These are phyloP conservation scores for Meteorus colon DNA, from an alignment of 2,888 invertebrate species.

Conservation along the genomic window DNA sequence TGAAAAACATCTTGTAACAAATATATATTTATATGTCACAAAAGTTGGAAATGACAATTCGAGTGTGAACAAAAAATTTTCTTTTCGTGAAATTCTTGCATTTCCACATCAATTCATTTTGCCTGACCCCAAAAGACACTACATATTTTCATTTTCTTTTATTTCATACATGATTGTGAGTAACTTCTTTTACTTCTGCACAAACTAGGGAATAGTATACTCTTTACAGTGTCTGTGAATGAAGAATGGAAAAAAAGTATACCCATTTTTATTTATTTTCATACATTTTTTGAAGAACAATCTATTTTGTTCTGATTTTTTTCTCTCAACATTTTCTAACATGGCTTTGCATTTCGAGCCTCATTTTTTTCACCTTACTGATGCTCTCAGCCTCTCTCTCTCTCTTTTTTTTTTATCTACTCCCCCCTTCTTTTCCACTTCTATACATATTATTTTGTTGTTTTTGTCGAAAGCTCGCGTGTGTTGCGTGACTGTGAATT, in stretches of 20 bases:
- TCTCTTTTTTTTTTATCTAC: background rate
- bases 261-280: too few relatives aligned
- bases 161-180: background rate
- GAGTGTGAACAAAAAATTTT: slow-evolving; percentile 5
- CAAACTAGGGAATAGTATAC: too few relatives aligned
- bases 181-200: background rate
- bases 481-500: slow-evolving; percentile 44
- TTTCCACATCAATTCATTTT: background rate
- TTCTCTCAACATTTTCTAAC: background rate
- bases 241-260: too few relatives aligned
- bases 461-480: slow-evolving; percentile 31
- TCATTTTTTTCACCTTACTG: background rate
- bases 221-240: too few relatives aligned
- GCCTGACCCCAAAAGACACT: background rate
- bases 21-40: background rate
- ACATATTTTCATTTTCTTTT: background rate
- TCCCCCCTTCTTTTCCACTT: background rate
- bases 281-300: too few relatives aligned
- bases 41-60: background rate
- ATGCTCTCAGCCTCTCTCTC: background rate
- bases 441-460: slow-evolving; percentile 14
- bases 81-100: background rate
- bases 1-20: slow-evolving; percentile 1
- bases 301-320: background rate
- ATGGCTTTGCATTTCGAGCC: background rate